Base-by-base conservation (phyloP, 2,888 invertebrate species). In the Microctonus brassicae region DNA sequence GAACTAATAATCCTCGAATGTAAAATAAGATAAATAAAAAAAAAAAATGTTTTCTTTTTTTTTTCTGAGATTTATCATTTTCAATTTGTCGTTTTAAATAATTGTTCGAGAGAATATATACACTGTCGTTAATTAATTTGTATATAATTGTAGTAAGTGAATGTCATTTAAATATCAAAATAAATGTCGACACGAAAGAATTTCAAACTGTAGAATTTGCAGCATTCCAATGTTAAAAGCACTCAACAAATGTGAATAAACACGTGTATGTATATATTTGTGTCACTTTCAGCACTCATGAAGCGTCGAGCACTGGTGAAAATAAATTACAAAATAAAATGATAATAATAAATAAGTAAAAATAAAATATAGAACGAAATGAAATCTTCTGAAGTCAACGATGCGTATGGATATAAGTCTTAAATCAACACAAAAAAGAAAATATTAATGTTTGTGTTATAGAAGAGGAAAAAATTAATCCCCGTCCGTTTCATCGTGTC, bases 161-260 rank as follows among this genome's bases (percentile, higher is more conserved):
- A 7, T 47, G 47, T 42, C 29, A 33, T 24, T 33, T 58, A 26
- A 39, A 7, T 33, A 29, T 34, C 60, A 61, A 26, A 47, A 65
- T 61, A 65, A 69, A 53, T 29, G 69, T 36, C n/a, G 61, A 66
- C 60, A 26, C 61, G n/a, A 42, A 39, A 61, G 60, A 70, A 65
- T 70, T 70, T 61, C 26, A 65, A 47, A 65, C 65, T 36, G 52
- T 42, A 29, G 53, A 65, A 36, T n/a, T 63, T 55, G 64, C 60
- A 24, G 39, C 75, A 77, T 77, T 77, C 77, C 75, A 69, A 64
- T 29, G 75, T 74, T 77, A 74, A 77, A 76, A 77, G 76, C 76
- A 72, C 73, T 73, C 69, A 61, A n/a, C 36, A 24, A 47, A 33
- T 64, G 58, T 71, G 24, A 22, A 62, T 11, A 62, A 17, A 58